Conservation (phyloP, 2,888 invertebrate species). For the Taenaris catops region DNA sequence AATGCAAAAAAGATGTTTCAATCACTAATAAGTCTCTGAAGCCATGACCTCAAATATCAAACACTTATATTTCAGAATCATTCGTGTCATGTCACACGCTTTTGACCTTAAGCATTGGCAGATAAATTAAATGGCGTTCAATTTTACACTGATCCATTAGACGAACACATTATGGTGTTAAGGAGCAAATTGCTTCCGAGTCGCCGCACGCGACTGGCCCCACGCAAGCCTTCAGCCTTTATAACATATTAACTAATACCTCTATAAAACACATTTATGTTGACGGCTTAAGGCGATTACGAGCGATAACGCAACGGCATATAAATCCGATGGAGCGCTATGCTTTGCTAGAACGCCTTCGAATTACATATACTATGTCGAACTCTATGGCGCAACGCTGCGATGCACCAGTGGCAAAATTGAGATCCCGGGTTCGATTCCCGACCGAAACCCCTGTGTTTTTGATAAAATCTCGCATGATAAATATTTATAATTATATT, state of each 20-base stretch:
- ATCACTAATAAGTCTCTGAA: too few relatives aligned
- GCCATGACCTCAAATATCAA: neutral
- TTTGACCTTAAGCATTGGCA: constrained; percentile 4
- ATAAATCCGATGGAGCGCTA: constrained; percentile 14
- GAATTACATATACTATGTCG: too few relatives aligned
- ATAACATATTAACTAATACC: constrained; percentile 29
- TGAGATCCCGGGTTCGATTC: too few relatives aligned
- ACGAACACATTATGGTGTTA: constrained; percentile 32
- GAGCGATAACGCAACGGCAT: constrained; percentile 17
- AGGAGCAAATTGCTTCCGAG: constrained; percentile 34
- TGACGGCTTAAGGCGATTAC: constrained; percentile 22
- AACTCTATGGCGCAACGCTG: too few relatives aligned
- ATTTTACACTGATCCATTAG: constrained; percentile 29
- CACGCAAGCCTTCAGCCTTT: constrained; percentile 30
- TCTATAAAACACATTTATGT: constrained; percentile 13
- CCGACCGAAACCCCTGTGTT: too few relatives aligned
- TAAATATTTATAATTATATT: too few relatives aligned
- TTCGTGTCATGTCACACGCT: constrained; percentile 6
- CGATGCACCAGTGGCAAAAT: too few relatives aligned
- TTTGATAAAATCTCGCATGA: too few relatives aligned
- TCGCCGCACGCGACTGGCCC: constrained; percentile 31
- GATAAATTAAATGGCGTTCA: constrained; percentile 22
- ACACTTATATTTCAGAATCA: constrained; percentile 2
- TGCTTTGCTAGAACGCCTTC: constrained; percentile 5
- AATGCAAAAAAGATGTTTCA: too few relatives aligned